Evolutionary conservation across 1,140 invertebrate species (phyloP), one percentile per base, ranked within the genome.

Genomic region (Hestina assimilis): DNA sequence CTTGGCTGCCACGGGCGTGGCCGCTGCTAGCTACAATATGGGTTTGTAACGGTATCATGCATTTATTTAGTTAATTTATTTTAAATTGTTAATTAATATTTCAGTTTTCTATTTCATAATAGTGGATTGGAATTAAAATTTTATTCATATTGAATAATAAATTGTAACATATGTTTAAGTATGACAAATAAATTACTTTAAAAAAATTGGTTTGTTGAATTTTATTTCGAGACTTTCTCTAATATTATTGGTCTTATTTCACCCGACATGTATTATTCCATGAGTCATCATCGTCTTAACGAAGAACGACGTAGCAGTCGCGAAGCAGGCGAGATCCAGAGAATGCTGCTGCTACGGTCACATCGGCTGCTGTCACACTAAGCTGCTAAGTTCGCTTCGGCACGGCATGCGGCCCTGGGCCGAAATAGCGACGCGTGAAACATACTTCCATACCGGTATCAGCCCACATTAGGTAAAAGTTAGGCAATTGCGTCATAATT

Each of bases 11-110:
- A 69, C 76, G 75, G 79, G 72, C 80, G 78, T 63, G 80, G 74
- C 69, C 75, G 75, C 75, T 65, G 74, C 72, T 75, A 74, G 54
- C 79, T 72, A 75, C 75, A 66, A 73, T 69, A 79, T 86, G 83
- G 85, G 85, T 88, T 88, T 86, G 85, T 88, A 88, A 88, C 81
- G 75, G 85, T 88, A 88, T 88, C 83, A 72, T 86, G 82, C 79
- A 85, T 84, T 88, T 83, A 79, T 69, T 80, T 87, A 79, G 67
- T 78, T 75, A 52, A 73, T 63, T 66, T 70, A 15, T 56, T 63
- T 72, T 63, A 73, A 66, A 69, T 60, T 72, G 63, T 68, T 62
- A 68, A 47, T 66, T 70, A 73, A 75, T 78, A 70, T 86, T 87
- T 86, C 79, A 87, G 81, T 86, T 84, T 69, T 72, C 70, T 82